These are phyloP conservation scores for Cladorhizidae sp. DNA, from an alignment of 37 sponge, comb jelly and placozoan species.

Conservation along the genomic window DNA sequence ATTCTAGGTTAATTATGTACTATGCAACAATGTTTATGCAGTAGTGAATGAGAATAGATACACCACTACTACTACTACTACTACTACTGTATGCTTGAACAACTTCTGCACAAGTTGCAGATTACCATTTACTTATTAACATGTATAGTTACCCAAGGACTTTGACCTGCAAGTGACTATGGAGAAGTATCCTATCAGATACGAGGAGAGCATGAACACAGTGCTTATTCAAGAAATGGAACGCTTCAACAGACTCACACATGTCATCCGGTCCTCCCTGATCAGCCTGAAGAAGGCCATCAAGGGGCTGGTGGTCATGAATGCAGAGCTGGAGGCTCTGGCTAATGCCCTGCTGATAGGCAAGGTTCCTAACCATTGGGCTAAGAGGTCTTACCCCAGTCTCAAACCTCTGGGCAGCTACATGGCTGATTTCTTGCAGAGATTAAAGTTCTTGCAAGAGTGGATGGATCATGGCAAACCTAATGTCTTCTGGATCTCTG, in stretches of 20 bases:
- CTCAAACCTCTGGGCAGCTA: constrained; percentile 98
- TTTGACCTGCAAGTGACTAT: constrained; percentile 88
- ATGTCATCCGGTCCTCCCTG: constrained; percentile 77
- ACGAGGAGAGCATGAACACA: constrained; percentile 98
- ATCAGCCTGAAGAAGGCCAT: constrained; percentile 92
- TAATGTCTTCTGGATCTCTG: constrained; percentile 94
- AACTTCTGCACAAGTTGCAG: neutral
- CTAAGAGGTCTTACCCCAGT: constrained; percentile 94
- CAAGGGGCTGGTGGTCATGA: constrained; percentile 94
- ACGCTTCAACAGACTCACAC: constrained; percentile 84
- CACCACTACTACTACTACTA: too few species aligned
- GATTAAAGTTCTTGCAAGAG: constrained; percentile 93
- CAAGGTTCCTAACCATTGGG: constrained; percentile 93
- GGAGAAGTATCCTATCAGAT: constrained; percentile 85
- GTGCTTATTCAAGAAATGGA: constrained; percentile 99
- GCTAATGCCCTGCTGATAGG: constrained; percentile 87
- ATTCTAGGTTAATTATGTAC: too few species aligned
- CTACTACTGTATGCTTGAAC: neutral
- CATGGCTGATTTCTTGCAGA: constrained; percentile 82
- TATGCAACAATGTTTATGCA: too few species aligned
- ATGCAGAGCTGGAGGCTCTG: constrained; percentile 85
- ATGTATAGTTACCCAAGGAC: constrained; percentile 57
- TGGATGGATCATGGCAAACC: constrained; percentile 96
- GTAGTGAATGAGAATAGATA: too few species aligned
- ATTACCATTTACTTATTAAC: neutral